These are phyloP conservation scores for Trichacis sp. DNA, from an alignment of 2,888 invertebrate genomes.

Conservation along the genomic window DNA sequence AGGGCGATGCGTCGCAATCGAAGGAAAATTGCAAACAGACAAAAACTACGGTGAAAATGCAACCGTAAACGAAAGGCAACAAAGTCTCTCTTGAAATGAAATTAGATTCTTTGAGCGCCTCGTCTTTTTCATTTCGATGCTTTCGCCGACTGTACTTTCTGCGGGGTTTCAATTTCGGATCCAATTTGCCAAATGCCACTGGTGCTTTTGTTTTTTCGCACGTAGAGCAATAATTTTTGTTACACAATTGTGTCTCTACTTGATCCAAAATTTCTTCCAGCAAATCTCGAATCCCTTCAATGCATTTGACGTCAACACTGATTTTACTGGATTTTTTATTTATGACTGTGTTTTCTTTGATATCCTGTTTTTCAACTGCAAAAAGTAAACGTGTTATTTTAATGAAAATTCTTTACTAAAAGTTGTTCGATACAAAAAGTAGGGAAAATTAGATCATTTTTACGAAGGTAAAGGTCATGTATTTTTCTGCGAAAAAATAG, in stretches of 20 bases:
- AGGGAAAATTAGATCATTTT: no score
- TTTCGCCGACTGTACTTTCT: not conserved
- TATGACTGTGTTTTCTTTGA: not conserved
- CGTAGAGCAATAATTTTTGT: not conserved
- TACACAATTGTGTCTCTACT: not conserved
- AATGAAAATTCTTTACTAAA: no score
- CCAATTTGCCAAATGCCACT: not conserved
- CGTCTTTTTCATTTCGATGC: not conserved
- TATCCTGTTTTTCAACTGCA: not conserved
- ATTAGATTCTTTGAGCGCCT: not conserved
- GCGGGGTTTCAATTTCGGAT: not conserved
- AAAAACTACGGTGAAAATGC: slow-evolving; percentile 14
- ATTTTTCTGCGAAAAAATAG: no score
- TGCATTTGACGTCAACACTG: not conserved
- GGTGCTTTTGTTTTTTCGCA: no score
- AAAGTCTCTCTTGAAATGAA: slow-evolving; percentile 5
- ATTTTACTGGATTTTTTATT: not conserved
- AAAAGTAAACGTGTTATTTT: not conserved
- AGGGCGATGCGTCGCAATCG: slow-evolving; percentile 1
- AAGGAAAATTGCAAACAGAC: slow-evolving; percentile 12
- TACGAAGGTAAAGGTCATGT: no score
- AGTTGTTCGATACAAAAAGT: no score
- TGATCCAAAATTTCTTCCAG: slow-evolving; percentile 1
- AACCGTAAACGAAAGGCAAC: slow-evolving; percentile 13
- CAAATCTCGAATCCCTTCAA: not conserved